Evolutionary conservation across 2,888 invertebrate species (phyloP).

Genomic region (Drosophila eohydei): DNA sequence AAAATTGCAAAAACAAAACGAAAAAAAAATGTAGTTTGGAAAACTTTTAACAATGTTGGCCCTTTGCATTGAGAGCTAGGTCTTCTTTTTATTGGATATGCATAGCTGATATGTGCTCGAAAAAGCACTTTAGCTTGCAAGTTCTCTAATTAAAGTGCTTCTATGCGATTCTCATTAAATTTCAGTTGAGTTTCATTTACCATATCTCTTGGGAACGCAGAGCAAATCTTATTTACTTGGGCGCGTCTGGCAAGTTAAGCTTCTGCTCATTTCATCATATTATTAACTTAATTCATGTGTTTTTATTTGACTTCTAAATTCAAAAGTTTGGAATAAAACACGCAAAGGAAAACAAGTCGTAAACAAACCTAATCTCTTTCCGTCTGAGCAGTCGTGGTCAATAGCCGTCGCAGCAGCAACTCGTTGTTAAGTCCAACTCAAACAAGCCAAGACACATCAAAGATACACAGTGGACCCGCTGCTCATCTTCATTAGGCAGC

Average conservation of each 20-base stretch:
- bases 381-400: constrained; percentile 18
- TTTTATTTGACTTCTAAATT: constrained; percentile 9
- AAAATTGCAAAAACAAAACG: constrained; percentile 21
- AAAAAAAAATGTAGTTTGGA: neutral
- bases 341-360: constrained; percentile 2
- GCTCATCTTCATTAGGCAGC: constrained; percentile 50
- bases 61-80: constrained; percentile 4
- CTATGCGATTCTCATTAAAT: constrained; percentile 3
- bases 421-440: constrained; percentile 67
- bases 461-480: constrained; percentile 58
- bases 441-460: constrained; percentile 71
- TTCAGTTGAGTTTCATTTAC: neutral
- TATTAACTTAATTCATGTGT: constrained; percentile 4
- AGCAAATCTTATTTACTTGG: neutral
- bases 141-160: neutral
- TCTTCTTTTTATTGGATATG: neutral
- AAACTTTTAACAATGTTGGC: constrained; percentile 12
- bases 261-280: neutral
- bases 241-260: neutral
- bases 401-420: constrained; percentile 15
- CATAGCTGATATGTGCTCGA: constrained; percentile 1
- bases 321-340: neutral
- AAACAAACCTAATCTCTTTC: constrained; percentile 1
- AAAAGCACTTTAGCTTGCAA: neutral
- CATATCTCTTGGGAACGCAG: neutral